Conservation (phyloP, 2,113 vertebrate genomes). For the Brachirus orientalis region DNA sequence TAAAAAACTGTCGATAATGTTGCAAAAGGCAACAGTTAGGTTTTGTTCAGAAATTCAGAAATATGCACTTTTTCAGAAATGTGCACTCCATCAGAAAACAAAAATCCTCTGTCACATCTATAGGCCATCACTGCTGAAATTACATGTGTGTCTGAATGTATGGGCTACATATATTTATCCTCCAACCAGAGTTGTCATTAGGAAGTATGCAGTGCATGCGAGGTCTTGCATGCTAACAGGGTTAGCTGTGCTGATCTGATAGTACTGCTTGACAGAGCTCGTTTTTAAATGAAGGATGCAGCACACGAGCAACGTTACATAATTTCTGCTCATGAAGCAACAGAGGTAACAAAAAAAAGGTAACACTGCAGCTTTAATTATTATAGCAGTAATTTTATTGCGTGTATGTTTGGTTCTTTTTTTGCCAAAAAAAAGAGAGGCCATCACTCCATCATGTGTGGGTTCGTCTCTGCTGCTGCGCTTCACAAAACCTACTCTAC, state of each 20-base stretch:
- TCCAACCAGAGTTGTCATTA: constrained; percentile 58
- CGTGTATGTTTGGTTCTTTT: neutral
- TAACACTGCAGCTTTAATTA: neutral
- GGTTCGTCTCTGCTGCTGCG: neutral
- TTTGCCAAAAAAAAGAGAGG: no score
- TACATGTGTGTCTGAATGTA: constrained; percentile 43
- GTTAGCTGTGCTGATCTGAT: constrained; percentile 35
- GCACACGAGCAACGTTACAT: no score
- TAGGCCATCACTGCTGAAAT: constrained; percentile 55
- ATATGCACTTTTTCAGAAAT: neutral
- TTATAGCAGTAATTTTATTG: neutral
- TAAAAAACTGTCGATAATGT: no score
- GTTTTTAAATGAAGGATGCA: no score
- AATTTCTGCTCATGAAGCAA: no score
- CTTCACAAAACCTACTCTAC: neutral
- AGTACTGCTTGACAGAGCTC: no score
- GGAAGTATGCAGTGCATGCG: constrained; percentile 53
- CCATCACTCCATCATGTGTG: neutral
- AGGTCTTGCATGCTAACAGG: constrained; percentile 67
- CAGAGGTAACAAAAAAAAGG: no score
- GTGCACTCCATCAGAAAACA: constrained; percentile 38
- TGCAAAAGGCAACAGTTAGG: no score
- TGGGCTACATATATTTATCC: constrained; percentile 62
- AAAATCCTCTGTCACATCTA: constrained; percentile 47
- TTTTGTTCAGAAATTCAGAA: neutral